These are phyloP conservation scores for Hyperopisus bebe DNA, from an alignment of 2,113 vertebrate genomes.

Conservation along the genomic window DNA sequence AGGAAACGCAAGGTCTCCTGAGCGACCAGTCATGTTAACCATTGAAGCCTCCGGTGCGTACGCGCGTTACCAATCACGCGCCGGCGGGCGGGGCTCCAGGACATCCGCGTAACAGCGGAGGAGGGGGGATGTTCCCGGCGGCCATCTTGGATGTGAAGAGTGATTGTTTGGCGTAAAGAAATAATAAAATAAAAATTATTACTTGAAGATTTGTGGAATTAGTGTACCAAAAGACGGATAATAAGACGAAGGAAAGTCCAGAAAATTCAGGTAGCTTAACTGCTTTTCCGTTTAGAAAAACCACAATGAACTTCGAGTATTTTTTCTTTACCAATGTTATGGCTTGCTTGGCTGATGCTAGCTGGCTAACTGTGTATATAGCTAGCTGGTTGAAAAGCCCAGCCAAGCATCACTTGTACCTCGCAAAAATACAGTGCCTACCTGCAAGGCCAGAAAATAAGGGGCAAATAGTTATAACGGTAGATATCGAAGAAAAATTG, in stretches of 20 bases:
- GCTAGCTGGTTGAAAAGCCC: neutral
- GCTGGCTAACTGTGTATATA: neutral
- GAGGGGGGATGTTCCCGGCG: constrained; percentile 66
- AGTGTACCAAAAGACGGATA: constrained; percentile 27
- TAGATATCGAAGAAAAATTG: neutral
- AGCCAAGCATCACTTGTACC: neutral
- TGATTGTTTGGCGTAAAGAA: constrained; percentile 69
- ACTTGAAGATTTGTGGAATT: constrained; percentile 26
- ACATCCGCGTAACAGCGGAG: constrained; percentile 43
- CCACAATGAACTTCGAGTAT: constrained; percentile 9
- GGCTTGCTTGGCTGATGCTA: constrained; percentile 12
- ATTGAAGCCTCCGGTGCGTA: constrained; percentile 24
- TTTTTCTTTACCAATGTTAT: constrained; percentile 13
- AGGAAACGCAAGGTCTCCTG: constrained; percentile 30
- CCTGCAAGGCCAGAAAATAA: neutral
- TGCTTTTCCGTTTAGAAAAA: constrained; percentile 3
- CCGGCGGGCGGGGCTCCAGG: constrained; percentile 25
- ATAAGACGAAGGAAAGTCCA: constrained; percentile 42
- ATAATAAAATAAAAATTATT: constrained; percentile 51
- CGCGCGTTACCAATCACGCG: constrained; percentile 26
- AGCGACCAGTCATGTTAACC: constrained; percentile 16
- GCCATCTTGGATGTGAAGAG: constrained; percentile 70
- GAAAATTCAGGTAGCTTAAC: constrained; percentile 52
- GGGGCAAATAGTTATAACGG: neutral
- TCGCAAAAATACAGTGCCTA: neutral